phyloP scores from a whole-genome alignment of 1,140 invertebrate genomes.

The Atta cephalotes region DNA sequence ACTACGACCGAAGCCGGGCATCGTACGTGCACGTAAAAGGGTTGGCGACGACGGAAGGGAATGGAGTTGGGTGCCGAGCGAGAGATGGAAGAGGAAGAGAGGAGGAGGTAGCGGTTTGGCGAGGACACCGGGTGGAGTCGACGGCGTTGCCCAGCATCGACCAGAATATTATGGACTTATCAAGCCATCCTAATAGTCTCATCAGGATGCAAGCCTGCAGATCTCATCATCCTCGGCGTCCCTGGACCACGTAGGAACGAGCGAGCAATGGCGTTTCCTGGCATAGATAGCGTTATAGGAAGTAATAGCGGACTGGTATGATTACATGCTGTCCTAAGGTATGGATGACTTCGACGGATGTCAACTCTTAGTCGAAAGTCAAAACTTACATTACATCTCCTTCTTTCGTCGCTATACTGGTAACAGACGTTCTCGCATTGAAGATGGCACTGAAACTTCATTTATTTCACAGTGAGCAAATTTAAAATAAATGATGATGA shows the following conservation, averaged over 20 bases:
- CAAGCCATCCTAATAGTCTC: conserved; percentile 85
- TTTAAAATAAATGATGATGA: not conserved
- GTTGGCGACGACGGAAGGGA: conserved; percentile 52
- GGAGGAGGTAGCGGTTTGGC: conserved; percentile 69
- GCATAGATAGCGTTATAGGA: conserved; percentile 80
- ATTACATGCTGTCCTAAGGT: conserved; percentile 78
- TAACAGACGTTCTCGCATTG: not conserved
- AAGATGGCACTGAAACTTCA: not conserved
- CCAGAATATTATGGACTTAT: conserved; percentile 85
- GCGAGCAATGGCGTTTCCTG: conserved; percentile 77
- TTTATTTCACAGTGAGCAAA: not conserved
- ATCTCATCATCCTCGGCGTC: conserved; percentile 83
- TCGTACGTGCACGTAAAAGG: conserved; percentile 68
- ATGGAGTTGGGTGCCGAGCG: conserved; percentile 38
- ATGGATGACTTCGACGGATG: conserved; percentile 66
- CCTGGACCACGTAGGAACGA: conserved; percentile 78
- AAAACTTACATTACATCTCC: not conserved
- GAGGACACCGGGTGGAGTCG: conserved; percentile 80
- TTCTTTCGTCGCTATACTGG: not conserved
- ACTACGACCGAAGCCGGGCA: conserved; percentile 73
- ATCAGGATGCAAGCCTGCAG: conserved; percentile 85
- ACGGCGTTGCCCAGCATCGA: conserved; percentile 78
- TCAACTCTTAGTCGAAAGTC: conserved; percentile 45
- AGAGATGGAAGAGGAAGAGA: conserved; percentile 37
- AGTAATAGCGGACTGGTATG: conserved; percentile 78